Evolutionary conservation across 1,140 invertebrate genomes (phyloP), one percentile per base, ranked within the genome.

Genomic region (Leptonema lineaticorne): DNA sequence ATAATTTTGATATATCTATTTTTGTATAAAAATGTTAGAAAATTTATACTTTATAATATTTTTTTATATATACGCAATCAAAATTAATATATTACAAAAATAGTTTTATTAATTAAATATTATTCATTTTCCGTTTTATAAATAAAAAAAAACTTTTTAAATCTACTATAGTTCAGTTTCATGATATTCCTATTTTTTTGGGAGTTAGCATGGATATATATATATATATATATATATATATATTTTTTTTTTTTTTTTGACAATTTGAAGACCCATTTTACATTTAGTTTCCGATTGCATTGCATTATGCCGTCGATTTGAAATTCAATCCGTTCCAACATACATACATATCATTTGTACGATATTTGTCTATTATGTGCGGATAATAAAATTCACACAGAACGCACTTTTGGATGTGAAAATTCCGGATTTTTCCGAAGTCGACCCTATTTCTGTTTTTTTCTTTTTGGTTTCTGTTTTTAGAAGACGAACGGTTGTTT

Each of bases 221-320:
- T 14, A 16, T 41, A 41, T 3, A 41, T 4, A 9, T 11, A 9
- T 11, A 11, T 16, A 2, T 41, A 41, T 16, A 11, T 41, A 41
- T 41, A 14, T 11, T 41, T 2, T 1, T 4, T 41, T 41, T 41
- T 41, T 41, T 11, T 41, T 41, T 41, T 41, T 11, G 37, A 24
- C 59, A 62, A 37, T 62, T 62, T 62, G 59, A 45, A 33, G 59
- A 45, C 16, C 59, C 7, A 24, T 62, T 62, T 62, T 24, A 62
- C 59, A 62, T 62, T 20, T 37, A 62, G 59, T 62, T 62, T 62
- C 59, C 59, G 59, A 62, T 62, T 62, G 59, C 59, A 62, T 62
- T 62, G 45, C 33, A 62, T 62, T 62, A 62, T 24, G 59, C 29
- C 20, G 9, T 1, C 33, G 45, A 62, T 62, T 62, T 62, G 59